Conservation (phyloP, 2,113 vertebrate species). For the Mormyrus lacerda region DNA sequence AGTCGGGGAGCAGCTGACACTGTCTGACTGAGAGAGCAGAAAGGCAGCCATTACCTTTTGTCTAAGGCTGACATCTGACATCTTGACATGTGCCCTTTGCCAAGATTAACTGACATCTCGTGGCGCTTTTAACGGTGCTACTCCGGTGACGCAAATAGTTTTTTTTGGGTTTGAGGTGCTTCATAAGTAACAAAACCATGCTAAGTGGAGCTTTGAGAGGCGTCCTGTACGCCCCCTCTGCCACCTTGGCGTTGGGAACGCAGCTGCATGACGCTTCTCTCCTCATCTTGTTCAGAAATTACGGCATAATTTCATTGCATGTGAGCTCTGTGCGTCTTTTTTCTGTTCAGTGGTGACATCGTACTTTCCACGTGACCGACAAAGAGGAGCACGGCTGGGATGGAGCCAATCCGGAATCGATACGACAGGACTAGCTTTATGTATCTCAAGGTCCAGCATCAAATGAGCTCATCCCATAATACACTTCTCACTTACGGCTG, state of each 20-base stretch:
- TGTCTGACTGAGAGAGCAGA: conserved; percentile 10
- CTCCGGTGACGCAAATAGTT: not conserved
- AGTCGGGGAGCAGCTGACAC: not conserved
- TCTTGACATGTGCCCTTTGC: conserved; percentile 21
- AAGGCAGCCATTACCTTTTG: conserved; percentile 19
- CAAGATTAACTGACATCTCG: conserved; percentile 16
- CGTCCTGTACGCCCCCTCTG: no score
- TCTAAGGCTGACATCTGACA: conserved; percentile 18
- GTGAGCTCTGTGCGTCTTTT: not conserved
- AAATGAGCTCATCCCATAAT: conserved; percentile 13
- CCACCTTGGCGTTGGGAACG: not conserved
- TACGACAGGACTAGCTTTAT: not conserved
- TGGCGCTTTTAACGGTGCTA: conserved; percentile 1
- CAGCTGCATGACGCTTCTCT: not conserved
- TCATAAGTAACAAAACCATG: not conserved
- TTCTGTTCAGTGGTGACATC: not conserved
- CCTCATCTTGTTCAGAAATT: not conserved
- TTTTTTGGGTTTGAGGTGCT: not conserved
- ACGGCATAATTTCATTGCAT: not conserved
- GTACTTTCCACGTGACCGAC: not conserved
- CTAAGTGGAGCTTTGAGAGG: not conserved
- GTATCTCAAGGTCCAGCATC: not conserved
- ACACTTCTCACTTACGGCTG: not conserved
- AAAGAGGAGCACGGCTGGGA: not conserved
- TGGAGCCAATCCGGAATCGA: conserved; percentile 1